A percentile compares a stretch with the other conserved stretches of the same genome.
Conservation (phyloP, 2,888 invertebrate genomes). For the Exocentrus adspersus region DNA sequence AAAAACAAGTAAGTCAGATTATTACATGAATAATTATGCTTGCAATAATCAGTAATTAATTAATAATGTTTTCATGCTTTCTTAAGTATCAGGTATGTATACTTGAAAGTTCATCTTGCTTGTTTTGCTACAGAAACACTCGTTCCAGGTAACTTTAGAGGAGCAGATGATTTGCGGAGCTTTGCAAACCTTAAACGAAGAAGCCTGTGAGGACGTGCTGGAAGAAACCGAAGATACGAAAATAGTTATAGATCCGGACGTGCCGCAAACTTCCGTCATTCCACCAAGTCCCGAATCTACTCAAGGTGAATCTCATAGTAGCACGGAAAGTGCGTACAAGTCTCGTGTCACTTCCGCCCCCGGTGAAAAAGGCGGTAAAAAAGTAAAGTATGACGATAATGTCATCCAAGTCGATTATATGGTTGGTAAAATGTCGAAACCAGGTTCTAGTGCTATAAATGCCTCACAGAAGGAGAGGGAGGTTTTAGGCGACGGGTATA, state of each 20-base stretch:
- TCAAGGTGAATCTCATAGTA: constrained; percentile 59
- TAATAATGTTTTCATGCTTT: constrained; percentile 19
- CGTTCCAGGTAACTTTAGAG: constrained; percentile 84
- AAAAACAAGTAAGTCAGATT: constrained; percentile 79
- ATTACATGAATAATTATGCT: background rate
- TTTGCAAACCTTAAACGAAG: constrained; percentile 90
- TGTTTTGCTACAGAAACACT: background rate
- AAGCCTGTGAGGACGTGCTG: constrained; percentile 90
- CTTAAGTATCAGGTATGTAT: constrained; percentile 34
- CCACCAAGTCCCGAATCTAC: constrained; percentile 61
- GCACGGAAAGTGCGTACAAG: constrained; percentile 24
- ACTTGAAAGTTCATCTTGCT: too few relatives aligned
- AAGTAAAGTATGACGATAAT: constrained; percentile 46
- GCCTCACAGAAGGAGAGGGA: constrained; percentile 2
- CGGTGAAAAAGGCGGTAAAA: constrained; percentile 43
- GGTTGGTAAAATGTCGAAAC: constrained; percentile 2
- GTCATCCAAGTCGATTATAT: constrained; percentile 33
- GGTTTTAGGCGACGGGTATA: constrained; percentile 2
- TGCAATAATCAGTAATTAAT: background rate
- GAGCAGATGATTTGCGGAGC: constrained; percentile 96
- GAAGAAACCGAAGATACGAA: constrained; percentile 68
- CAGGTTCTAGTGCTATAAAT: constrained; percentile 9
- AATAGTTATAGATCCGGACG: constrained; percentile 53
- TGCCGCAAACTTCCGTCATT: constrained; percentile 61
- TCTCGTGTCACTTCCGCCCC: constrained; percentile 14